Percentiles rank a stretch among this genome's conserved stretches.
phyloP scores from a whole-genome alignment of 2,113 vertebrate species.

The Oenanthe oenanthe region DNA sequence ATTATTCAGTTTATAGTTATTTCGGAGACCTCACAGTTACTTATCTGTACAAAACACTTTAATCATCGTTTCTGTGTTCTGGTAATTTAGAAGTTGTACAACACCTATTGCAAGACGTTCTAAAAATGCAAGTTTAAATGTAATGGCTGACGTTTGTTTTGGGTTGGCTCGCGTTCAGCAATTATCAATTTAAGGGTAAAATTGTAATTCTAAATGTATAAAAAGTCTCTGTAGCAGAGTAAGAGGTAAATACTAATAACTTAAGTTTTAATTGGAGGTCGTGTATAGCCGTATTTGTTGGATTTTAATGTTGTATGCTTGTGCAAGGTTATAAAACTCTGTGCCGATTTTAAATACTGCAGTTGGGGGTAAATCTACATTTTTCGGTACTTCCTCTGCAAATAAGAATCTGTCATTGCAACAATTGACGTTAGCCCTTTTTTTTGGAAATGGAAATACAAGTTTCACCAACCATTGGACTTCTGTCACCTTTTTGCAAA shows the following conservation, averaged over 20 bases:
- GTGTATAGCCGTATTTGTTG: conserved; percentile 54
- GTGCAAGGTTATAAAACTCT: background rate
- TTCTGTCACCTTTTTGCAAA: background rate
- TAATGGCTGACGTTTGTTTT: background rate
- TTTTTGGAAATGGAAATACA: background rate
- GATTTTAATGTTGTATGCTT: background rate
- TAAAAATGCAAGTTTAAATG: conserved; percentile 54
- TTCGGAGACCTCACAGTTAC: background rate
- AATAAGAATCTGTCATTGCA: background rate
- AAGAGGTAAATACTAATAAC: conserved; percentile 47
- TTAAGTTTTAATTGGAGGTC: conserved; percentile 4
- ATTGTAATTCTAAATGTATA: background rate
- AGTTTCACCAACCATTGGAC: background rate
- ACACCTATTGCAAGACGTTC: conserved; percentile 2
- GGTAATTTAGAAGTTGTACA: conserved; percentile 26
- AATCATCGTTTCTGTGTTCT: background rate
- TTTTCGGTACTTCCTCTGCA: background rate
- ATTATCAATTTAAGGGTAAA: background rate
- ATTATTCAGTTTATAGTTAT: background rate
- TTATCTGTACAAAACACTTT: background rate
- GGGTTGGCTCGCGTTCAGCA: background rate
- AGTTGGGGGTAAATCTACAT: background rate
- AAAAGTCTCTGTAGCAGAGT: conserved; percentile 26
- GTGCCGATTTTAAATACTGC: background rate
- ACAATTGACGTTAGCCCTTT: background rate